Conservation (phyloP, 2,888 invertebrate genomes). For the Microctonus brassicae region DNA sequence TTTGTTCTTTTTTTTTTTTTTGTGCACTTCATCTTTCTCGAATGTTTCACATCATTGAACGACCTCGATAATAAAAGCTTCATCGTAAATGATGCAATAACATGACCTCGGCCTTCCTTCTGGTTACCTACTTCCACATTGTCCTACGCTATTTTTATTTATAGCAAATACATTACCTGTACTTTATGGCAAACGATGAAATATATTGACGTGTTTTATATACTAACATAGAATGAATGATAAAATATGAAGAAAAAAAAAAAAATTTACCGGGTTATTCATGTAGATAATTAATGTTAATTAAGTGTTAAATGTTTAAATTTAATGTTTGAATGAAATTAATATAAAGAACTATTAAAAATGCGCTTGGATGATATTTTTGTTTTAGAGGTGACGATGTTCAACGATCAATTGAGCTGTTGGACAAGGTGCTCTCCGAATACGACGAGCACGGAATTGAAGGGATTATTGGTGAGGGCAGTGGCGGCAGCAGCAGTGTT, state of each 20-base stretch:
- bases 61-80: slow-evolving; percentile 21
- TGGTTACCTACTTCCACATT: slow-evolving; percentile 7
- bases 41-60: slow-evolving; percentile 2
- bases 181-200: background rate
- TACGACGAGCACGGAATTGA: slow-evolving; percentile 82
- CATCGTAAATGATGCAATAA: slow-evolving; percentile 39
- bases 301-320: slow-evolving; percentile 9
- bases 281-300: slow-evolving; percentile 11
- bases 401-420: slow-evolving; percentile 87
- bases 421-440: slow-evolving; percentile 91
- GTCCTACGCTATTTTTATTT: slow-evolving; percentile 14
- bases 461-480: slow-evolving; percentile 72
- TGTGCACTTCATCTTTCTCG: background rate
- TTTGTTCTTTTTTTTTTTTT: background rate
- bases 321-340: background rate
- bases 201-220: background rate
- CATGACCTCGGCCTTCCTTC: slow-evolving; percentile 23
- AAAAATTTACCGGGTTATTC: too few relatives aligned
- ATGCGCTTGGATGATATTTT: slow-evolving; percentile 38
- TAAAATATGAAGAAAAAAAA: too few relatives aligned
- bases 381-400: slow-evolving; percentile 86
- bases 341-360: slow-evolving; percentile 37
- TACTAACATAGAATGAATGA: background rate
- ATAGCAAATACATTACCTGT: background rate
- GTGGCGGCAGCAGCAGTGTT: slow-evolving; percentile 69